A percentile compares a stretch with the other conserved stretches of the same genome.
Evolutionary conservation across 2,113 vertebrate genomes (phyloP).

Genomic region (Ranitomeya variabilis): DNA sequence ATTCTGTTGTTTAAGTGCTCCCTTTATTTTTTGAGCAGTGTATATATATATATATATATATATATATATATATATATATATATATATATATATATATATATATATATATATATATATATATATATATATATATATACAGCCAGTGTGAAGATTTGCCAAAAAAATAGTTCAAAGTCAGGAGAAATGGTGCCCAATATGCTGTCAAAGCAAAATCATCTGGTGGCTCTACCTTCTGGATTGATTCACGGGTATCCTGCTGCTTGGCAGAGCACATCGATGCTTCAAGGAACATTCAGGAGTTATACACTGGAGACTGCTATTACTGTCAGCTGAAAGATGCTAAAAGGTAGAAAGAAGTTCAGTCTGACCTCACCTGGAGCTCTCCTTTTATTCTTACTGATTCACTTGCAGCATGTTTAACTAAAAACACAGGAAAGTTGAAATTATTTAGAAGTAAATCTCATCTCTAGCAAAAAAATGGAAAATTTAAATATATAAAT

Average conservation of each 20-base stretch:
- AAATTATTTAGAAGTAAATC: not conserved
- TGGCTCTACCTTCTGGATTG: slow-evolving; percentile 26
- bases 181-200: slow-evolving; percentile 2
- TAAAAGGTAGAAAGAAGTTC: slow-evolving; percentile 32
- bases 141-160: not conserved
- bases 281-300: slow-evolving; percentile 45
- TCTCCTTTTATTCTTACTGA: slow-evolving; percentile 17
- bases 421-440: not conserved
- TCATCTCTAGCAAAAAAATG: not conserved
- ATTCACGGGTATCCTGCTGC: slow-evolving; percentile 10
- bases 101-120: too few species aligned
- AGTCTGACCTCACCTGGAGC: slow-evolving; percentile 49
- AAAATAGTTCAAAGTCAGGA: not conserved
- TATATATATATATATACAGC: slow-evolving; percentile 3
- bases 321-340: slow-evolving; percentile 34
- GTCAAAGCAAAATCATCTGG: slow-evolving; percentile 21
- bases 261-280: slow-evolving; percentile 44
- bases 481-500: not conserved
- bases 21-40: too few species aligned
- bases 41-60: slow-evolving; percentile 12
- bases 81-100: too few species aligned
- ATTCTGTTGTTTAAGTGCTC: too few species aligned
- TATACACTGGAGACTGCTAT: slow-evolving; percentile 32
- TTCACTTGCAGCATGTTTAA: slow-evolving; percentile 13
- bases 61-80: too few species aligned